A percentile compares a stretch with the other conserved stretches of the same genome.
phyloP scores from a whole-genome alignment of 2,797 vertebrate species.

The Spondyliosoma cantharus region DNA sequence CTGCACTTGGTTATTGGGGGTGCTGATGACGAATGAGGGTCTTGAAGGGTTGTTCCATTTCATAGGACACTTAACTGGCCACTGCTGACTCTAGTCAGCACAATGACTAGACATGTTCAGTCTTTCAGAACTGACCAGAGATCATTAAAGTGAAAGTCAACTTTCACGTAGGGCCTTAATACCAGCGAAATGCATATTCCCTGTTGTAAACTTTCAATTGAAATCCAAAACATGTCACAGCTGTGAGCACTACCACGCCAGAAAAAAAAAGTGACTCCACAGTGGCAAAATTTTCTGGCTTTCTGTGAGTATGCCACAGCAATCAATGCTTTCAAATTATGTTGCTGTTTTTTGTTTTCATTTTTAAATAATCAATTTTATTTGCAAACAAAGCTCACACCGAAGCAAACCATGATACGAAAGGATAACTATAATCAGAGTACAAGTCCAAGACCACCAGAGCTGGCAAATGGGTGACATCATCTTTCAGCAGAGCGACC shows the following conservation, averaged over 20 bases:
- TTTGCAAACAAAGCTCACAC: neutral
- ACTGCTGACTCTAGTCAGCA: neutral
- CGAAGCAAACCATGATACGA: conserved; percentile 6
- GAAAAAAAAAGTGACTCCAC: neutral
- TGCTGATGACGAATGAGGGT: too few relatives aligned
- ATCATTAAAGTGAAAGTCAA: neutral
- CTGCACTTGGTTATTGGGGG: too few relatives aligned
- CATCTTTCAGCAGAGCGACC: conserved; percentile 88
- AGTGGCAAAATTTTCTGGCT: conserved; percentile 4
- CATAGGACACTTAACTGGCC: neutral
- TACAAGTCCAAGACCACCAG: conserved; percentile 62
- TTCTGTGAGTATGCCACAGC: neutral
- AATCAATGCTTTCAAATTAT: neutral
- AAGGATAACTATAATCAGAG: conserved; percentile 37
- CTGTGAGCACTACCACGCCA: neutral
- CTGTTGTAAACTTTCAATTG: neutral
- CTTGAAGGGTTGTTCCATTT: too few relatives aligned
- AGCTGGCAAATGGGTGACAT: conserved; percentile 86
- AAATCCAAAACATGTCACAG: neutral
- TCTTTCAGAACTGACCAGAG: neutral
- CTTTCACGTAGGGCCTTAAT: neutral
- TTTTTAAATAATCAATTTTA: neutral
- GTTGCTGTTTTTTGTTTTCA: neutral
- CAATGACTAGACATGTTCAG: neutral
- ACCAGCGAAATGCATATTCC: neutral